Base-by-base conservation (phyloP, 92 coral and sea anemone genomes). In the Zoanthus solanderi region DNA sequence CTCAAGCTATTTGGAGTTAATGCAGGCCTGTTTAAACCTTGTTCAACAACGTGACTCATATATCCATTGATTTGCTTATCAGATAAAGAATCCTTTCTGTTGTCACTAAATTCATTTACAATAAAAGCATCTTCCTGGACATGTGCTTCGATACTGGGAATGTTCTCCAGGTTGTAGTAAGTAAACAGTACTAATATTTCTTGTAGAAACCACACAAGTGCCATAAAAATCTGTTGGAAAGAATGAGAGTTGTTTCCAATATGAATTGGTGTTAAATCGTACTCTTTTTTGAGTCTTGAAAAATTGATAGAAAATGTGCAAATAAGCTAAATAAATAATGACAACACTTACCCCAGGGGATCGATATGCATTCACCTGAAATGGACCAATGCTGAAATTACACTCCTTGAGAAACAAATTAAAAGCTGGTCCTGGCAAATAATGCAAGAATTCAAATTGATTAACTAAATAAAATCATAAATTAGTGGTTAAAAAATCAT, bases 281-380 rank as follows among this genome's bases (percentile, higher is more conserved):
- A 37, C 42, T 0, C 42, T 37, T 37, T 37, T 37, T 37, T 37
- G 42, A 37, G 42, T 37, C 42, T 23, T 23, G 23, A 23, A 23
- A 23, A 23, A 23, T 23, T 23, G 23, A 23, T 23, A 23, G 23
- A 23, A 23, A 23, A 23, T 23, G 23, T 23, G 23, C 23, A 23
- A 23, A 5, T n/a, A 63, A 18, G 6, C 30, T 63, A 7, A 4
- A 57, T 11, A 6, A 13, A 16, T 63, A n/a, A 16, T 63, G 23
- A n/a, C 69, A 63, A 50, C 56, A 2, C 98, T 93, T 85, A 96
- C 99, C 85, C 99, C 99, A 23, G 99, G 98, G 28, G 98, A 91
- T 67, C 96, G 91, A 78, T 92, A 96, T 52, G 89, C 84, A 92
- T 96, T 93, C 68, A 96, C 92, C 5, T 71, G n/a, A 85, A 90